Evolutionary conservation across 2,113 vertebrate genomes (phyloP).

Genomic region (Lepisosteus oculatus): DNA sequence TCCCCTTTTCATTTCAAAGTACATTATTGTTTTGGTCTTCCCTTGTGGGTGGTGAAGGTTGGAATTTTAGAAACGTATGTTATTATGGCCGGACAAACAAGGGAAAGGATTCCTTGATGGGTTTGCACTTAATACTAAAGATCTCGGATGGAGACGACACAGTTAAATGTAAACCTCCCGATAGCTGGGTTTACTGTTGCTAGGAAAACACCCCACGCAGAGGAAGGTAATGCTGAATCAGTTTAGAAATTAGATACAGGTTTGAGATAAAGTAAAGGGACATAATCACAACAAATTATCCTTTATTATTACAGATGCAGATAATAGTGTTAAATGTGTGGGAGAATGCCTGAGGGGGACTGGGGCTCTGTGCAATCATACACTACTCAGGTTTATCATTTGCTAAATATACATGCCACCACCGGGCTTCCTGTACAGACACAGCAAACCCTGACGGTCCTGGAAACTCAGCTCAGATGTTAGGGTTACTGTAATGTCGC

Average conservation of each 20-base stretch:
- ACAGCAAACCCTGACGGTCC: too few relatives aligned
- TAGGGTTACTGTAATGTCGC: too few relatives aligned
- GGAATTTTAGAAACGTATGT: too few relatives aligned
- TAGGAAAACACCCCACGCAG: conserved; percentile 40
- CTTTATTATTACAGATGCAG: conserved; percentile 89
- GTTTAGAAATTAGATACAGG: conserved; percentile 81
- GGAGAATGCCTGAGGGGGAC: conserved; percentile 71
- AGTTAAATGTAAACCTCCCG: not conserved
- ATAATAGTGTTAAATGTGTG: conserved; percentile 74
- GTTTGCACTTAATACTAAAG: not conserved
- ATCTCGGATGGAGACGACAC: conserved; percentile 9
- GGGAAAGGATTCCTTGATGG: not conserved
- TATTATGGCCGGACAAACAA: not conserved
- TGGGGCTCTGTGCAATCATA: conserved; percentile 50
- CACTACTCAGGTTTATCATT: conserved; percentile 40
- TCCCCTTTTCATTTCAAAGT: too few relatives aligned
- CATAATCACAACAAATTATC: conserved; percentile 77
- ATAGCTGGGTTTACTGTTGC: conserved; percentile 30
- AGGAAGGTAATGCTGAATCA: conserved; percentile 55
- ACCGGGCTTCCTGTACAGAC: not conserved
- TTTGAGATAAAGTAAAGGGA: conserved; percentile 73
- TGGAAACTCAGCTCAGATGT: too few relatives aligned
- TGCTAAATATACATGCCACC: not conserved
- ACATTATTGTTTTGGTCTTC: too few relatives aligned
- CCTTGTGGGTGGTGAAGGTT: too few relatives aligned